These are phyloP conservation scores for Hemicrepidius hirtus DNA, from an alignment of 2,888 invertebrate genomes.

Conservation along the genomic window DNA sequence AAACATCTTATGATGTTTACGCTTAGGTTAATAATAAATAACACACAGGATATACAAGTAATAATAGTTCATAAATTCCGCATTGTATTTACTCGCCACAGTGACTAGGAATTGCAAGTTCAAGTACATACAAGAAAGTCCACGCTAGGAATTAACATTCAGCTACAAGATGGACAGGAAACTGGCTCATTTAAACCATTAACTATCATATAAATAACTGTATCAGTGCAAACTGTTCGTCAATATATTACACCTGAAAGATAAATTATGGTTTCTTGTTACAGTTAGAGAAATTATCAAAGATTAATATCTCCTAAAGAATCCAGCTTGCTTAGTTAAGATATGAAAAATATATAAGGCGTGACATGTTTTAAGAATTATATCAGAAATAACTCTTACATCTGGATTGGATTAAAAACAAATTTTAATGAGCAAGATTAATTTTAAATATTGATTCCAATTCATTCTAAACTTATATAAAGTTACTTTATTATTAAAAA, in stretches of 20 bases:
- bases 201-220: conserved; percentile 53
- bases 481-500: too few species aligned
- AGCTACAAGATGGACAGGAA: conserved; percentile 26
- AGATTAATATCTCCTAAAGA: conserved; percentile 20
- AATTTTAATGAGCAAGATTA: too few species aligned
- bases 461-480: too few species aligned
- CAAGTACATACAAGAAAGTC: conserved; percentile 12
- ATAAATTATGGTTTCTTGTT: conserved; percentile 43
- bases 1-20: conserved; percentile 40
- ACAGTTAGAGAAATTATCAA: conserved; percentile 42
- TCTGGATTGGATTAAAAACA: too few species aligned
- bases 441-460: too few species aligned
- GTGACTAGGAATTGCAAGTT: conserved; percentile 19
- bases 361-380: too few species aligned
- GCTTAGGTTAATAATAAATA: neutral
- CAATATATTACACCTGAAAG: conserved; percentile 50
- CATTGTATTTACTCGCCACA: neutral
- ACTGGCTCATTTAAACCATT: conserved; percentile 37
- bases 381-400: too few species aligned
- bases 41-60: neutral
- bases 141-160: conserved; percentile 13
- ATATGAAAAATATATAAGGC: neutral
- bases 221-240: conserved; percentile 47
- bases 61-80: neutral
- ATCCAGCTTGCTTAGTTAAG: neutral